Percentiles rank a stretch among this genome's conserved stretches.
Conservation (phyloP, 2,888 invertebrate genomes). For the Priocnemis perturbator region DNA sequence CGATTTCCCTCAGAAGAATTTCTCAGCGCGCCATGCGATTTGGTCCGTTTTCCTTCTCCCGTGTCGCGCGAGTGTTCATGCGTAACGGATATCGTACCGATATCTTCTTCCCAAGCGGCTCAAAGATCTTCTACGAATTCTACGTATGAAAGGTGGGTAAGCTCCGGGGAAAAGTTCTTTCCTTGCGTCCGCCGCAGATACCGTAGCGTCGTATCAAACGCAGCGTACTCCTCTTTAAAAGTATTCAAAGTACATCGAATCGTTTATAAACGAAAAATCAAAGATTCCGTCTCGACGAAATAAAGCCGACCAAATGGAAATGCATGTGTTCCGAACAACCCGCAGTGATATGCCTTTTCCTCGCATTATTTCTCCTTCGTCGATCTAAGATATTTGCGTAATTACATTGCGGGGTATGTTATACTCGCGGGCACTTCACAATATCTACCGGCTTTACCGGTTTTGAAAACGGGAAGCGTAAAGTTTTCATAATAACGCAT, state of each 20-base stretch:
- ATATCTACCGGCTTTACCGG: constrained; percentile 11
- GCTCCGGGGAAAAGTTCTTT: not conserved
- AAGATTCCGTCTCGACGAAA: too few species aligned
- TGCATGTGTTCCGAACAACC: too few species aligned
- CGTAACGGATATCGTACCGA: not conserved
- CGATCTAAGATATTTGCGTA: too few species aligned
- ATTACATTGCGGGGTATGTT: too few species aligned
- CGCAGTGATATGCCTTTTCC: too few species aligned
- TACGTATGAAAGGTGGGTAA: not conserved
- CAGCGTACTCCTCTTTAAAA: too few species aligned
- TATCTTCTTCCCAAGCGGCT: not conserved
- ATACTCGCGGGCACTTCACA: too few species aligned
- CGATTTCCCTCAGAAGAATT: not conserved
- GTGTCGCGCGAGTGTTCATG: not conserved
- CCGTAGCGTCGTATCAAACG: too few species aligned
- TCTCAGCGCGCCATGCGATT: not conserved
- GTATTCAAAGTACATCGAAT: too few species aligned
- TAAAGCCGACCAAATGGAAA: too few species aligned
- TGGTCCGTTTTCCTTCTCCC: not conserved
- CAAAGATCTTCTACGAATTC: not conserved
- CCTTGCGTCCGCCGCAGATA: not conserved
- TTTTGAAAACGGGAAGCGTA: constrained; percentile 56
- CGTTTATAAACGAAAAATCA: too few species aligned
- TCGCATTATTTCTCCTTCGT: too few species aligned
- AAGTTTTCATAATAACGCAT: constrained; percentile 59